A percentile compares a stretch with the other conserved stretches of the same genome.
Evolutionary conservation across 2,797 vertebrate genomes (phyloP).

Genomic region (Parotocinclus haroldoi): DNA sequence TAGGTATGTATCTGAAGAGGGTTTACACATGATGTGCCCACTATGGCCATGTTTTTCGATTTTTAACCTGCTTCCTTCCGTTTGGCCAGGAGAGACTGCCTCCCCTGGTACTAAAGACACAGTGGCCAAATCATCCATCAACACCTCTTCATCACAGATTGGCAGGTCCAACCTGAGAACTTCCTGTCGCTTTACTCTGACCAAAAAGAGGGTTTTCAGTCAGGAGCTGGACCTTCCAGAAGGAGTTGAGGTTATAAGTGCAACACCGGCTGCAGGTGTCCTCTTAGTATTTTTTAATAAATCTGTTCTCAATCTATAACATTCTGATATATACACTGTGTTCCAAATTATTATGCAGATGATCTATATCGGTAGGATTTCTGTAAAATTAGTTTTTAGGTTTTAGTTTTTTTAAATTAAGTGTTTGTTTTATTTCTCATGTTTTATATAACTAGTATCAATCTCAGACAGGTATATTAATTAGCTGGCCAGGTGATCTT

Average conservation of each 20-base stretch:
- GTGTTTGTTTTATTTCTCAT: too few species aligned
- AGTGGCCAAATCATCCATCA: conserved; percentile 65
- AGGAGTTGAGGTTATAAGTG: conserved; percentile 85
- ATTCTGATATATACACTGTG: too few species aligned
- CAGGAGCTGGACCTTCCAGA: conserved; percentile 83
- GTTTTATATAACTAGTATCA: too few species aligned
- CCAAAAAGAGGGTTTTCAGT: conserved; percentile 83
- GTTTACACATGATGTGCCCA: not conserved
- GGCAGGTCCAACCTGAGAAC: conserved; percentile 89
- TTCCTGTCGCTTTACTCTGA: conserved; percentile 84
- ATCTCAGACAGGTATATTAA: too few species aligned
- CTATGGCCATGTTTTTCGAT: not conserved
- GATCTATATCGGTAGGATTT: too few species aligned
- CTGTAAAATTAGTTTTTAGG: too few species aligned
- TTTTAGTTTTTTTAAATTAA: too few species aligned
- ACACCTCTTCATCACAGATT: conserved; percentile 73
- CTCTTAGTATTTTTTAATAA: not conserved
- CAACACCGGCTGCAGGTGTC: conserved; percentile 93
- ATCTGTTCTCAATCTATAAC: not conserved
- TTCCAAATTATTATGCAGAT: too few species aligned
- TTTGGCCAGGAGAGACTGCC: conserved; percentile 67
- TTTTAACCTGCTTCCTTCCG: not conserved
- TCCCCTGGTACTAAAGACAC: conserved; percentile 48
- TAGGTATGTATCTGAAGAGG: conserved; percentile 73
- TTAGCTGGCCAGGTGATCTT: too few species aligned